Evolutionary conservation across 2,113 vertebrate genomes (phyloP).

Genomic region (Otus sunia): DNA sequence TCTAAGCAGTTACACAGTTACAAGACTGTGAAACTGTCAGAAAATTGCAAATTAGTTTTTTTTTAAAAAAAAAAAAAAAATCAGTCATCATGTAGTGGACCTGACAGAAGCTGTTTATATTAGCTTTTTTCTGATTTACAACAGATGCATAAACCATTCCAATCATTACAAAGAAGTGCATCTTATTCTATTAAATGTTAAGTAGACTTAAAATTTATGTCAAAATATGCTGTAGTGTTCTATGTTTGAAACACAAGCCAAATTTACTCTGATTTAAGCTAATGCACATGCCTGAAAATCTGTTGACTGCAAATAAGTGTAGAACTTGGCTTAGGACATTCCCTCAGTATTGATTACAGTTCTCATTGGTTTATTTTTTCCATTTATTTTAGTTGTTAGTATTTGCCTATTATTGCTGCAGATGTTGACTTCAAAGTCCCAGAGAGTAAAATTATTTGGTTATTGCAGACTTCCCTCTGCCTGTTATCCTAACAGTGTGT

Average conservation of each 20-base stretch:
- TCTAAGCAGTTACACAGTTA: background rate
- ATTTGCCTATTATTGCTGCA: background rate
- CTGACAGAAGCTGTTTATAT: background rate
- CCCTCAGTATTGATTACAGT: background rate
- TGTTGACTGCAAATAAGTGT: background rate
- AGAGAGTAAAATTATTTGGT: background rate
- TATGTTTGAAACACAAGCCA: background rate
- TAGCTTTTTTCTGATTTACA: background rate
- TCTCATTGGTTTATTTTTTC: background rate
- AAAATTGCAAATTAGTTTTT: background rate
- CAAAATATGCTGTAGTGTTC: background rate
- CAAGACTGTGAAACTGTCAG: background rate
- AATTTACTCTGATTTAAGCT: constrained; percentile 5
- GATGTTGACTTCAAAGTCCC: background rate
- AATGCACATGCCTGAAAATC: background rate
- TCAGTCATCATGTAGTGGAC: background rate
- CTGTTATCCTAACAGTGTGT: background rate
- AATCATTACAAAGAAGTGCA: background rate
- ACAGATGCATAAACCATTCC: background rate
- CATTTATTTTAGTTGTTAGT: background rate
- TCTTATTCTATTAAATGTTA: constrained; percentile 1
- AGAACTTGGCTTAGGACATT: background rate
- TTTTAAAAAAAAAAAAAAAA: background rate
- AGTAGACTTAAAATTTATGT: constrained; percentile 17
- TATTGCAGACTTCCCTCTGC: background rate